Conservation (phyloP, 2,888 invertebrate genomes). For the Chalcis sispes region DNA sequence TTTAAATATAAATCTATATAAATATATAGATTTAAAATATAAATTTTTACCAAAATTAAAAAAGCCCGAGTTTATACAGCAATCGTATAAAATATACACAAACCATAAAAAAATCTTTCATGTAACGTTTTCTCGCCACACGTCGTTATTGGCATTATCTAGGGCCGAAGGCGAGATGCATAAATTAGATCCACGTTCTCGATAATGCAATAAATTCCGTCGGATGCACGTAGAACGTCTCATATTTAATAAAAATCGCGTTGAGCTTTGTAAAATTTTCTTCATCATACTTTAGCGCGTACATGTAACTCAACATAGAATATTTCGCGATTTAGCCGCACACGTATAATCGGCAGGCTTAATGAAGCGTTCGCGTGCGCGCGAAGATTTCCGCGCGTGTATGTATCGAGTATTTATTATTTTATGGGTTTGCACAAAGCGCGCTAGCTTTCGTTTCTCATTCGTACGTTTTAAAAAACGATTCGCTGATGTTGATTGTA, state of each 20-base stretch:
- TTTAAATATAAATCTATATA: too few relatives aligned
- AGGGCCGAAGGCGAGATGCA: constrained; percentile 54
- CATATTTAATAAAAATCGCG: too few relatives aligned
- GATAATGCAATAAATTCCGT: constrained; percentile 69
- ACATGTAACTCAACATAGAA: too few relatives aligned
- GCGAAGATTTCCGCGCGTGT: constrained; percentile 34
- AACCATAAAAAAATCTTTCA: not conserved
- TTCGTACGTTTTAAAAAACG: too few relatives aligned
- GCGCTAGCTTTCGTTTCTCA: constrained; percentile 10
- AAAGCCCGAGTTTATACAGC: not conserved
- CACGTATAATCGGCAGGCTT: too few relatives aligned
- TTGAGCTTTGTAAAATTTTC: too few relatives aligned
- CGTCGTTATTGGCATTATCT: not conserved
- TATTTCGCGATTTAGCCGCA: too few relatives aligned
- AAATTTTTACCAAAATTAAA: constrained; percentile 9
- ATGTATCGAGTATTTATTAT: constrained; percentile 34
- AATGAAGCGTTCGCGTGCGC: not conserved
- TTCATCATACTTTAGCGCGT: too few relatives aligned
- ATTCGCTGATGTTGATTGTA: too few relatives aligned
- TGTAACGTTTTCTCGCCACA: constrained; percentile 23
- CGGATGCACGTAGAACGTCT: constrained; percentile 67
- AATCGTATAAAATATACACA: not conserved
- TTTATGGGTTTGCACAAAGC: constrained; percentile 28
- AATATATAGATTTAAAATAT: not conserved
- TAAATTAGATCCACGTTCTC: constrained; percentile 64